Evolutionary conservation across 2,888 invertebrate genomes (phyloP).

Genomic region (Lepidonotus clava): DNA sequence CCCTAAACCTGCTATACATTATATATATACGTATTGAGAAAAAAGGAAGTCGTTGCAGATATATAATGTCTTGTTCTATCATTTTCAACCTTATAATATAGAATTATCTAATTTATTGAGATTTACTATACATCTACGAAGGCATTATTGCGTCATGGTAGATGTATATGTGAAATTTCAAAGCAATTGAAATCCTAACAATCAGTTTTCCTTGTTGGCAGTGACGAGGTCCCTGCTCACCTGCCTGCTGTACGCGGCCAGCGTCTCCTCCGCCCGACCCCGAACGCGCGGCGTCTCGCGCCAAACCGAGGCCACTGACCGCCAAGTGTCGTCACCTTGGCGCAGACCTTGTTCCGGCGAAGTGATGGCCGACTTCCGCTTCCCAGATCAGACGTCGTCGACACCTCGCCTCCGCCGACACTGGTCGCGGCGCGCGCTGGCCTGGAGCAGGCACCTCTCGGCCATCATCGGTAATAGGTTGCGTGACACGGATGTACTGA

Average conservation of each 20-base stretch:
- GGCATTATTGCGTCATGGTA: too few species aligned
- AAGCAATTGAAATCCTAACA: too few species aligned
- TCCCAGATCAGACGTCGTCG: background rate
- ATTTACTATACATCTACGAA: too few species aligned
- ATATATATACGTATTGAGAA: too few species aligned
- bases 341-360: background rate
- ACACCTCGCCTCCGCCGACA: background rate
- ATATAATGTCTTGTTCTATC: too few species aligned
- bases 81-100: too few species aligned
- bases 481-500: background rate
- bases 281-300: background rate
- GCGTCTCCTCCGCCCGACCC: background rate
- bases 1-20: too few species aligned
- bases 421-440: background rate
- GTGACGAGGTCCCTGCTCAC: background rate
- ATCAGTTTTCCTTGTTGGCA: background rate
- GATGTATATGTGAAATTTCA: too few species aligned
- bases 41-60: too few species aligned
- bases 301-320: background rate
- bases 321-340: background rate
- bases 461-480: background rate
- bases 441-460: conserved; percentile 9
- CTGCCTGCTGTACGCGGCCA: background rate
- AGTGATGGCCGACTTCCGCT: background rate
- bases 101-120: too few species aligned